phyloP scores from a whole-genome alignment of 2,797 vertebrate species.

The Emys orbicularis region DNA sequence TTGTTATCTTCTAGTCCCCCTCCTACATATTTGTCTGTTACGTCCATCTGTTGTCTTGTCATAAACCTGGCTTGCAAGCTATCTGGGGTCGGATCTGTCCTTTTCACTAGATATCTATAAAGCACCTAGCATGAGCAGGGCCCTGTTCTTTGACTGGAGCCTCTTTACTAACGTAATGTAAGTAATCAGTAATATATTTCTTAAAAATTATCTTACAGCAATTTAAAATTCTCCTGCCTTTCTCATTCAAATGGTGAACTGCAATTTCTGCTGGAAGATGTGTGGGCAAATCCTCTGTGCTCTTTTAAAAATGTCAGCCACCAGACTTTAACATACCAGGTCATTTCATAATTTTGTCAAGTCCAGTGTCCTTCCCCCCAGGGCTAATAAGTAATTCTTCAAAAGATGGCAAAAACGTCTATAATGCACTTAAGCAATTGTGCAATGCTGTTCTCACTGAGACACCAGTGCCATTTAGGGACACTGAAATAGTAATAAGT shows the following conservation, averaged over 20 bases:
- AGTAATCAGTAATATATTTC: background rate
- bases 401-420: constrained; percentile 12
- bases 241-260: background rate
- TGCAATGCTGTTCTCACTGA: background rate
- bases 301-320: accelerated
- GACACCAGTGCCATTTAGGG: background rate
- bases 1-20: background rate
- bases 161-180: background rate
- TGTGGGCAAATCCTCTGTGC: accelerated
- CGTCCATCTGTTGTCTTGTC: constrained; percentile 11
- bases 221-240: background rate
- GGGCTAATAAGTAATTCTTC: background rate
- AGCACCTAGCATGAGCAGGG: accelerated
- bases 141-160: background rate
- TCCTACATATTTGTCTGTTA: constrained; percentile 17
- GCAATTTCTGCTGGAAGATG: background rate
- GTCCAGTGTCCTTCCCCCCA: background rate
- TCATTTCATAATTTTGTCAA: background rate
- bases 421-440: accelerated
- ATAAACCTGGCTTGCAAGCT: constrained; percentile 32
- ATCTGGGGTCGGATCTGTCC: accelerated
- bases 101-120: accelerated
- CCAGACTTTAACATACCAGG: accelerated
- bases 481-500: constrained; percentile 1
- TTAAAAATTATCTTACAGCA: background rate